Evolutionary conservation across 1,140 invertebrate genomes (phyloP), one percentile per base, ranked within the genome.

Genomic region (Leptinotarsa undecemlineata): DNA sequence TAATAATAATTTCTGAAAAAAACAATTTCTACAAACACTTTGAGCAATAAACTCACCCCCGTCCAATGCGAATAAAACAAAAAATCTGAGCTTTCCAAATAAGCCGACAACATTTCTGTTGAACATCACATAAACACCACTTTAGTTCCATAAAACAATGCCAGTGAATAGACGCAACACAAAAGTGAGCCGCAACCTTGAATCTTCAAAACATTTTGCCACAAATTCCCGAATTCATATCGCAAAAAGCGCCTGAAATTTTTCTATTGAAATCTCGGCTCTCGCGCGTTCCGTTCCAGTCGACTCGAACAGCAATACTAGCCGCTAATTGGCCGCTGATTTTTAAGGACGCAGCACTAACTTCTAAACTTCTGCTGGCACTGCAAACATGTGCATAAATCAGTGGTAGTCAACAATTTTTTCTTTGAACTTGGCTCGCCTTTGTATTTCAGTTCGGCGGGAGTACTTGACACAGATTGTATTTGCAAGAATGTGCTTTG

Each of bases 141-240:
- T 77, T 77, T 77, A 77, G 61, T 23, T 60, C 5, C 33, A 73
- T 75, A 77, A 77, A 77, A 77, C 62, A 75, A 75, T 70, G 76
- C 47, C 60, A 77, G 70, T 68, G 42, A 8, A 19, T 57, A 57
- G n/a, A 17, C 51, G n/a, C 51, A 23, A 26, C 8, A 3, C 26
- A 14, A 47, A 13, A 17, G 63, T 20, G 1, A 47, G 11, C 68
- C 68, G 47, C 17, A 48, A 11, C 68, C 51, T 8, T 8, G 33
- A 42, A 42, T 11, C 33, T 42, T 42, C 33, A 42, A 42, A 42
- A 42, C 33, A 42, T 42, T 42, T 42, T 42, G 33, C 2, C 33
- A 42, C 33, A 42, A 42, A 42, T 42, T 42, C 8, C 33, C 33
- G 33, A 57, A 17, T 19, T 57, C 17, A n/a, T 57, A 2, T 57